These are phyloP conservation scores for Basileuterus tristriatus DNA, from an alignment of 2,797 vertebrate genomes.

Conservation along the genomic window DNA sequence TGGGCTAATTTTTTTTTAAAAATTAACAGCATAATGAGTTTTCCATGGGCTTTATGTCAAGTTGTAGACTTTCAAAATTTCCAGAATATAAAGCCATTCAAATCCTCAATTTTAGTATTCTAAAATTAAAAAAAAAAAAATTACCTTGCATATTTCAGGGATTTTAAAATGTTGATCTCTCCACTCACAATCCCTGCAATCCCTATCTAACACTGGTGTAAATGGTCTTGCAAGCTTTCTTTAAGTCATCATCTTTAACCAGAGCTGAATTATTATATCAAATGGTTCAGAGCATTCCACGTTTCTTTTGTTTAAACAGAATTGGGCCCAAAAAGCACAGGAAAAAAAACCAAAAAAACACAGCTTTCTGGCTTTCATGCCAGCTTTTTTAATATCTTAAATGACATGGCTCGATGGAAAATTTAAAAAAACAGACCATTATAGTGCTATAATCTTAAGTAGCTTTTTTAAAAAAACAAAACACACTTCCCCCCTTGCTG, in stretches of 20 bases:
- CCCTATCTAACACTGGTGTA: not conserved
- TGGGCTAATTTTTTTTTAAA: not conserved
- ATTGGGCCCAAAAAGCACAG: not conserved
- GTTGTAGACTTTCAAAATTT: not conserved
- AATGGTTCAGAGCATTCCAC: not conserved
- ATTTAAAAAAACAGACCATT: not conserved
- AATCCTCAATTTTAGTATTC: not conserved
- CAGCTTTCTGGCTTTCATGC: not conserved
- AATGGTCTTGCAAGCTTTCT: not conserved
- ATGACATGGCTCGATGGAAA: not conserved
- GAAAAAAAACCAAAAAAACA: not conserved
- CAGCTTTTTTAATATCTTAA: not conserved
- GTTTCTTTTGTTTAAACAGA: not conserved
- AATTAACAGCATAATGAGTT: not conserved
- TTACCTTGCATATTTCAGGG: not conserved
- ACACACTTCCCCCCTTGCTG: not conserved
- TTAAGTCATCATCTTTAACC: not conserved
- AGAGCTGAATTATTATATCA: slow-evolving; percentile 27
- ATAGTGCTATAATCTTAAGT: not conserved
- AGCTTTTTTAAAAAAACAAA: not conserved
- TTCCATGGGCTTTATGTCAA: not conserved
- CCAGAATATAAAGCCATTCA: not conserved
- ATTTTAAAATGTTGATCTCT: not conserved
- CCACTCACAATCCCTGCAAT: not conserved
- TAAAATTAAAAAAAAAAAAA: not conserved